Evolutionary conservation across 1,140 invertebrate species (phyloP), one percentile per base, ranked within the genome.

Genomic region (Achatina immaculata): DNA sequence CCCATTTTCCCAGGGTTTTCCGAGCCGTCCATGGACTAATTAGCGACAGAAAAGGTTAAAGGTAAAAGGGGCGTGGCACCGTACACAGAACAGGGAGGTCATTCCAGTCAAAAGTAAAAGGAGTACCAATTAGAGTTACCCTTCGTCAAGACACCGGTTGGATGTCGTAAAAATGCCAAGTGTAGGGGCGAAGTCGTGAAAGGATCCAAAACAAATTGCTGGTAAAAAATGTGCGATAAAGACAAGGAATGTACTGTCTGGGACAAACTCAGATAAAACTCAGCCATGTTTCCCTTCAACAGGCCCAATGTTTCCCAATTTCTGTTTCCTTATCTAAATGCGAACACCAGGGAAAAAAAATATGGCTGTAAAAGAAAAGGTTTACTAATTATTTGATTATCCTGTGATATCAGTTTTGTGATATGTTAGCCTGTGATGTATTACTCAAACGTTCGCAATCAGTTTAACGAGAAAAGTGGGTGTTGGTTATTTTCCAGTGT

Each of bases 71-170:
- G 72, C 42, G 72, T 45, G 36, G 72, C 24, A 9, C 68, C 14
- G 2, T 19, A 43, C 69, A 45, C n/a, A 51, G 72, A 51, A 34
- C 31, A 74, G 72, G 72, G 72, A 51, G 72, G 40, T 74, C 40
- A 74, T 36, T 36, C 4, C 48, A 4, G 42, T 48, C 40, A 11
- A 74, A 51, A 31, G 45, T 51, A 72, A 74, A 74, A 74, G 31
- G 72, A 74, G 48, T 51, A 40, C 72, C 72, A 74, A 74, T 74
- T 74, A 74, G 72, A 74, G 45, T 74, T 74, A 74, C 72, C 28
- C 43, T 43, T 74, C 72, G 72, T 74, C 42, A 43, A 24, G 31
- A 51, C 72, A 51, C 48, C n/a, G 1, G 31, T 55, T 74, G 14
- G 2, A 51, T 31, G 28, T 51, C 72, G 72, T 74, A 74, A 74